These are phyloP conservation scores for Bagarius yarrelli DNA, from an alignment of 2,113 vertebrate species.

Conservation along the genomic window DNA sequence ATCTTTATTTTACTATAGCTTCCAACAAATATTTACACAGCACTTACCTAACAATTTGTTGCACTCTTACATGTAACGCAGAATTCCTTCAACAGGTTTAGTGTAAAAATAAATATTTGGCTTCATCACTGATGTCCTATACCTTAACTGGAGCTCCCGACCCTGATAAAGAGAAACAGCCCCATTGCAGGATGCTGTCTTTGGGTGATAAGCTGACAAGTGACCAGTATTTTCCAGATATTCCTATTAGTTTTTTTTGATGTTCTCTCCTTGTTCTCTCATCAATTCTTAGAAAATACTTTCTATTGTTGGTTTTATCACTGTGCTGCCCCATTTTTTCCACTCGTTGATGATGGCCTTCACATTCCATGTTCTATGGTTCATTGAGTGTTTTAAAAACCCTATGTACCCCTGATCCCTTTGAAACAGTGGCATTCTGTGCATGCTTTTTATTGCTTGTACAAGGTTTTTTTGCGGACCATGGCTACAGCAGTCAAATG, in stretches of 20 bases:
- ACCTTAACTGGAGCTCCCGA: not conserved
- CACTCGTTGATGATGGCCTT: not conserved
- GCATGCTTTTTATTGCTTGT: not conserved
- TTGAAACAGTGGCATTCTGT: not conserved
- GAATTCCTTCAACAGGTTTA: too few relatives aligned
- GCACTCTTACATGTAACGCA: too few relatives aligned
- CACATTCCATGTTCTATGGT: not conserved
- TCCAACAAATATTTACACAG: too few relatives aligned
- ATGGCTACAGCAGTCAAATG: not conserved
- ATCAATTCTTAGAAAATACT: not conserved
- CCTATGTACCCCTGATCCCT: not conserved
- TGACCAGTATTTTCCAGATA: not conserved
- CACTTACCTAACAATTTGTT: too few relatives aligned
- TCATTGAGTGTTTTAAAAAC: not conserved
- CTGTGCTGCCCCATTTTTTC: not conserved
- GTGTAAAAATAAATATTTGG: not conserved
- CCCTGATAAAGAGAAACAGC: not conserved
- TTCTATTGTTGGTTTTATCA: slow-evolving; percentile 8
- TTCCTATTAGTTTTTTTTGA: not conserved
- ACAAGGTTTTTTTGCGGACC: not conserved
- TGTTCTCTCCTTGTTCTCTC: not conserved
- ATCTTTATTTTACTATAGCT: too few relatives aligned
- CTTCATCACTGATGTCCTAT: not conserved
- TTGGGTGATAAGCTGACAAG: not conserved
- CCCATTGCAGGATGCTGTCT: not conserved